Conservation (phyloP, 2,797 vertebrate genomes). For the Rhinogobio ventralis region DNA sequence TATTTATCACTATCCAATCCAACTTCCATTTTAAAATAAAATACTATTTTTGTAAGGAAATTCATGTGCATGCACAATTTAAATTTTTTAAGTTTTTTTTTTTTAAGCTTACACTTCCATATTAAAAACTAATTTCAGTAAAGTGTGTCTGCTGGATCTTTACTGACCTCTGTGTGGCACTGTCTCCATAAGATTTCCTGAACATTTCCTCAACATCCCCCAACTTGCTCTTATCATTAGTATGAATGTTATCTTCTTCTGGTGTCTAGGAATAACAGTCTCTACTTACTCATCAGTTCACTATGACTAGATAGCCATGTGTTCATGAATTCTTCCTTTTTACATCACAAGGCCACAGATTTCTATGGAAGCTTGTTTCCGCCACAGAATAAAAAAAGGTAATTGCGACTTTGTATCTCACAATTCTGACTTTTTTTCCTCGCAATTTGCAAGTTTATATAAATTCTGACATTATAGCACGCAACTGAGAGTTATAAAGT, state of each 20-base stretch:
- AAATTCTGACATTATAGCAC: too few relatives aligned
- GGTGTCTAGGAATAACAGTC: background rate
- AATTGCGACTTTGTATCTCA: background rate
- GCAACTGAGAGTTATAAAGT: background rate
- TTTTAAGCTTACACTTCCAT: background rate
- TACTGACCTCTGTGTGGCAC: constrained; percentile 6
- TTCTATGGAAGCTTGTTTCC: background rate
- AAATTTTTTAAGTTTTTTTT: background rate
- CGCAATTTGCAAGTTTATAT: too few relatives aligned
- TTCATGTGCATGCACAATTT: background rate
- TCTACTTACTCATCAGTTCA: background rate
- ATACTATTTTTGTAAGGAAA: background rate
- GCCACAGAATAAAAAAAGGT: background rate
- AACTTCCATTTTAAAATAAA: too few relatives aligned
- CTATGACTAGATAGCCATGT: background rate
- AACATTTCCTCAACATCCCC: background rate
- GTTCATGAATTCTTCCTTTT: background rate
- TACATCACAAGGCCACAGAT: constrained; percentile 1
- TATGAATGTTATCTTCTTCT: background rate
- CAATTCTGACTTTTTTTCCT: background rate
- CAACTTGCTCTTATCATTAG: background rate
- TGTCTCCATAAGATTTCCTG: background rate
- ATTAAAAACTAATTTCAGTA: background rate
- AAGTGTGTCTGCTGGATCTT: background rate
- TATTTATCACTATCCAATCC: background rate